Conservation (phyloP, 2,113 vertebrate species). For the Sigmodon hispidus region DNA sequence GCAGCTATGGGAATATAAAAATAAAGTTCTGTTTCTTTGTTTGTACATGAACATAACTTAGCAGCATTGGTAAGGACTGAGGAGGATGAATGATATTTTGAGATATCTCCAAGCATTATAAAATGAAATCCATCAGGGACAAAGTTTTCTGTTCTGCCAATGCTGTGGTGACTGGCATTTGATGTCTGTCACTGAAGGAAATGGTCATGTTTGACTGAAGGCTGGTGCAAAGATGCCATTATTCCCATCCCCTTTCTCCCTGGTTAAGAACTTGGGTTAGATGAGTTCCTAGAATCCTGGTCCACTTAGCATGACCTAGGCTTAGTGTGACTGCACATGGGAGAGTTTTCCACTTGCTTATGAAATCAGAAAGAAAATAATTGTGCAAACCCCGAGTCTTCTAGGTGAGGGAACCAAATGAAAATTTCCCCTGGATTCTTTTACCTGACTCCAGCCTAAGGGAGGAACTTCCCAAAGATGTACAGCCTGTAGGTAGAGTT, state of each 20-base stretch:
- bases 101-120: background rate
- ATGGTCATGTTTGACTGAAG: background rate
- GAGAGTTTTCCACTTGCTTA: background rate
- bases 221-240: background rate
- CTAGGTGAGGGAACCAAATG: background rate
- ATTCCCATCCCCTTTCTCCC: background rate
- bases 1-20: background rate
- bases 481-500: background rate
- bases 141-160: background rate
- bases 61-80: background rate
- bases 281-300: background rate
- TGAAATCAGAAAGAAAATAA: conserved; percentile 12
- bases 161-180: background rate
- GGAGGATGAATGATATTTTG: background rate
- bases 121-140: background rate
- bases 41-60: background rate
- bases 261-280: background rate
- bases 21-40: background rate
- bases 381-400: background rate
- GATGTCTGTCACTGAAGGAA: background rate
- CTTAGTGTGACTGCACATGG: background rate
- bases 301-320: background rate
- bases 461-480: background rate
- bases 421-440: background rate
- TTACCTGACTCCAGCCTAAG: background rate